phyloP scores from a whole-genome alignment of 2,113 vertebrate genomes.

The Gymnogyps californianus region DNA sequence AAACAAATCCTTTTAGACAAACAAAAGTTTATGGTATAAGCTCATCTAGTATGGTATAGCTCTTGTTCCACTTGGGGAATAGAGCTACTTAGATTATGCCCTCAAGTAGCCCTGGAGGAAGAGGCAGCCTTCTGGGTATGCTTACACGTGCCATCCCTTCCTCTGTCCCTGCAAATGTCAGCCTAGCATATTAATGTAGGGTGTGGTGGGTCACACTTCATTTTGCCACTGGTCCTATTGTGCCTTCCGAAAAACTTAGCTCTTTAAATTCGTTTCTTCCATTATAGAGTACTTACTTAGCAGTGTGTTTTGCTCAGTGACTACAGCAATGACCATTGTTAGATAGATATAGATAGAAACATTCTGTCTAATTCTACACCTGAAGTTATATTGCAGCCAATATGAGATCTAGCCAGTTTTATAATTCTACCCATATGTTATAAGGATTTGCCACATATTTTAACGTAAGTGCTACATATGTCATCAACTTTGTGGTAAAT shows the following conservation, averaged over 20 bases:
- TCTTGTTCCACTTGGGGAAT: neutral
- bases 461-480: slow-evolving; percentile 54
- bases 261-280: neutral
- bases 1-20: neutral
- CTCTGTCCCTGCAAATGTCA: neutral
- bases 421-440: slow-evolving; percentile 54
- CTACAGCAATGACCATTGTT: neutral
- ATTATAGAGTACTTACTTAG: neutral
- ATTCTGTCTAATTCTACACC: slow-evolving; percentile 15
- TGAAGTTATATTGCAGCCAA: slow-evolving; percentile 48
- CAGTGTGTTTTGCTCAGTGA: neutral
- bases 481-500: slow-evolving; percentile 69
- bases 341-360: neutral
- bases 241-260: neutral
- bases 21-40: neutral
- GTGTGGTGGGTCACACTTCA: neutral
- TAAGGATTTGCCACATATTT: slow-evolving; percentile 64
- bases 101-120: neutral
- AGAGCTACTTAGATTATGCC: neutral
- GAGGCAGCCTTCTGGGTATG: neutral
- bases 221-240: neutral
- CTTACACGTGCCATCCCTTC: neutral
- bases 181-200: neutral
- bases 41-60: neutral
- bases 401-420: slow-evolving; percentile 27